Evolutionary conservation across 1,140 invertebrate genomes (phyloP), one percentile per base, ranked within the genome.

Genomic region (Achatina immaculata): DNA sequence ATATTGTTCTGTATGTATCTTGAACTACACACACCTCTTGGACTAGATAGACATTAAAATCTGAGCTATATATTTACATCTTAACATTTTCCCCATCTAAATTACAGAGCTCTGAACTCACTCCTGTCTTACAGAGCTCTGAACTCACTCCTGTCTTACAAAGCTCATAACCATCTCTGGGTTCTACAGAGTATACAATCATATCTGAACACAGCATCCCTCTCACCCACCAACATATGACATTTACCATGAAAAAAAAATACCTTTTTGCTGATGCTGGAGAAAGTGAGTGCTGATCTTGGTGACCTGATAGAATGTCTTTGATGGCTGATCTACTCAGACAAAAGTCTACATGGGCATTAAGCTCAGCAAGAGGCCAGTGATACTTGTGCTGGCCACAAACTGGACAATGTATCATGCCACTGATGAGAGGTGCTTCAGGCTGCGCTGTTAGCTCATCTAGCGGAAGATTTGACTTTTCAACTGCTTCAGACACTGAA

Each of bases 311-410:
- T 0, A 65, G 40, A 14, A 73, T 72, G 31, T 71, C 45, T 66
- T 40, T 34, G 31, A 80, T 43, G 2, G 45, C 58, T 42, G 62
- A 36, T 48, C 55, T 78, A 34, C 65, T 78, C 9, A 78, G 65
- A 36, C 76, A 78, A 62, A 78, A 62, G 62, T 78, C 76, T 36
- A 78, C 34, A 68, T 78, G 76, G 11, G 16, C 9, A 36, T 78
- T 78, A 7, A 78, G 65, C n/a, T 45, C 11, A 48, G 68, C 76
- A 31, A 78, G 62, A 24, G 76, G 65, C 76, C 76, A 78, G 31
- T 78, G 19, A 16, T 34, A 36, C 42, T 78, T 78, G 28, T 78
- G 76, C 31, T 78, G 58, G 3, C 76, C 40, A 78, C 76, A 78
- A 7, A 78, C 40, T 62, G 76, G 76, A 68, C 76, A 78, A 38